Evolutionary conservation across 2,888 invertebrate genomes (phyloP), one percentile per base, ranked within the genome.

Genomic region (Andrena flavipes): DNA sequence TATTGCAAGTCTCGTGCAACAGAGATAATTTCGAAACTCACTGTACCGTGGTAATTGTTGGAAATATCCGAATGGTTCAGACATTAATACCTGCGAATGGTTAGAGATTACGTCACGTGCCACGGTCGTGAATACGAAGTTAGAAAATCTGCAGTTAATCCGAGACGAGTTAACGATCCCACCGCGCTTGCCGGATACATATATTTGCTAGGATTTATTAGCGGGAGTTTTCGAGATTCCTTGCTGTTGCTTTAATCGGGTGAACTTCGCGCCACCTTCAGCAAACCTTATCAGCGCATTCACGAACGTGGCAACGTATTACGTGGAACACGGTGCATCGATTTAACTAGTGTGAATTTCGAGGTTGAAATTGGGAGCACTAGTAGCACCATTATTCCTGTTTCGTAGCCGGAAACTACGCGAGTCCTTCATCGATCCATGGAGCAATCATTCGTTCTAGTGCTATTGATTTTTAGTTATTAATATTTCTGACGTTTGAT

Each of bases 241-340:
- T 42, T 63, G 26, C 35, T 7, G 59, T 23, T 2, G 64, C 26
- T 76, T 33, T 77, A 74, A 82, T 82, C 83, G 67, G 59, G n/a
- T 48, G 83, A 82, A 82, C 77, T 77, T 78, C 73, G 83, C 54
- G 49, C 73, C 60, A 76, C 82, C 83, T 82, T 83, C 70, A 70
- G 51, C 49, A 54, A 65, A 59, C 35, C 69, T 82, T 82, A 82
- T 82, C 83, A 64, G 69, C 23, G 73, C 64, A 82, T 73, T 72
- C 72, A 70, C 76, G 82, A 77, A 68, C 82, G 82, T 75, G 82
- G 67, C 71, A 72, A 82, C 76, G 76, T 33, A 51, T 69, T 80
- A 69, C 81, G 80, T 64, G 80, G 64, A 48, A 49, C 64, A 13
- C 42, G 64, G 48, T 80, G 80, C 80, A 80, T 80, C 80, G 80